Conservation (phyloP, 2,888 invertebrate species). For the Oxyteleia sp. region DNA sequence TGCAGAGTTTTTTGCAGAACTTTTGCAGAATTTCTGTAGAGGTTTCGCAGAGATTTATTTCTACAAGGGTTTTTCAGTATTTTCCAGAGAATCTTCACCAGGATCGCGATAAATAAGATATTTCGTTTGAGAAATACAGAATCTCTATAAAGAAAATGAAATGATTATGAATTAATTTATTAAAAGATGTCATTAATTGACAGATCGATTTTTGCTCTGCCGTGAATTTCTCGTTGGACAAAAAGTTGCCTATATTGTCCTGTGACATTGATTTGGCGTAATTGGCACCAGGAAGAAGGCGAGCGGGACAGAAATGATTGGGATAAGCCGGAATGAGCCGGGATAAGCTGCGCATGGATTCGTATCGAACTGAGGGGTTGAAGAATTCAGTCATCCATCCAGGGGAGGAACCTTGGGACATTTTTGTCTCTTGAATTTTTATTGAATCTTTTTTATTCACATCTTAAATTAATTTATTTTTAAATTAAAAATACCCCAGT, state of each 20-base stretch:
- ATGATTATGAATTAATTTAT: constrained; percentile 49
- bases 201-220: constrained; percentile 40
- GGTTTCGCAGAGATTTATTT: too few species aligned
- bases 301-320: constrained; percentile 86
- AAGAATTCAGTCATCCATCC: constrained; percentile 69
- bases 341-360: constrained; percentile 86
- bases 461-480: constrained; percentile 11
- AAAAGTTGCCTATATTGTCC: constrained; percentile 79
- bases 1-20: too few species aligned
- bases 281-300: constrained; percentile 86
- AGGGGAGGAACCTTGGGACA: constrained; percentile 39
- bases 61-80: too few species aligned
- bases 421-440: constrained; percentile 53
- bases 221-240: constrained; percentile 35
- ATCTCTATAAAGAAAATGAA: background rate
- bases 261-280: constrained; percentile 87
- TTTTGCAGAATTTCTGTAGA: too few species aligned
- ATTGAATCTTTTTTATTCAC: constrained; percentile 11
- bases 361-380: constrained; percentile 61
- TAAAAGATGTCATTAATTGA: constrained; percentile 60
- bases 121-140: too few species aligned
- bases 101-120: too few species aligned
- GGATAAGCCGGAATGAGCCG: constrained; percentile 87
- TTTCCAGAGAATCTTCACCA: too few species aligned
- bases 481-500: background rate